Conservation (phyloP, 37 sponge, comb jelly and placozoan genomes). For the Mnemiopsis leidyi region DNA sequence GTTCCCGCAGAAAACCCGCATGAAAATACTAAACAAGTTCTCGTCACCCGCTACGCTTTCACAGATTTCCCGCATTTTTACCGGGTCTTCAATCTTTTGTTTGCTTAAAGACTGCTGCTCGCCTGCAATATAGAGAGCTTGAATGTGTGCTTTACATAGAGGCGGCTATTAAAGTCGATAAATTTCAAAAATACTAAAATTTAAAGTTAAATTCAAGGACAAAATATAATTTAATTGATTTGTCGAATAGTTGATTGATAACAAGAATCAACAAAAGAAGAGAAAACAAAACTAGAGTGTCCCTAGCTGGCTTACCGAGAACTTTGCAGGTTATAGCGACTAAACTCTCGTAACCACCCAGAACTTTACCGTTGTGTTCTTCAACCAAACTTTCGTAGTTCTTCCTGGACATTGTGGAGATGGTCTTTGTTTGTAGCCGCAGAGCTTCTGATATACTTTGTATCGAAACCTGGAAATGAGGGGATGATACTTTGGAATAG, state of each 20-base stretch:
- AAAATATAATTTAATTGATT: too few relatives aligned
- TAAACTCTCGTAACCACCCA: background rate
- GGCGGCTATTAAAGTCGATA: too few relatives aligned
- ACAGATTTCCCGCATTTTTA: constrained; percentile 6
- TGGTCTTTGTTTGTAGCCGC: background rate
- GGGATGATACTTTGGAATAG: too few relatives aligned
- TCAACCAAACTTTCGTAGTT: background rate
- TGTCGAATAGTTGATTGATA: too few relatives aligned
- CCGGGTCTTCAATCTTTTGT: constrained; percentile 30
- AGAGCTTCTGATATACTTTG: constrained; percentile 20
- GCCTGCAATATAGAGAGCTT: too few relatives aligned
- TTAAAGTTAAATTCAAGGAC: too few relatives aligned
- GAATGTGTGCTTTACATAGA: too few relatives aligned
- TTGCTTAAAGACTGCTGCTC: background rate
- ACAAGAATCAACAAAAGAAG: too few relatives aligned
- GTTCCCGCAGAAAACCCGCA: background rate
- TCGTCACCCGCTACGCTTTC: constrained; percentile 26
- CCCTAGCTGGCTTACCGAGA: constrained; percentile 17
- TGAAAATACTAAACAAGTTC: constrained; percentile 33
- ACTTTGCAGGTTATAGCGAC: constrained; percentile 16
- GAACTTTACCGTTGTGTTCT: background rate
- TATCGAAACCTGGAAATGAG: background rate
- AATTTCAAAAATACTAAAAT: too few relatives aligned
- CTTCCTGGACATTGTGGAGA: constrained; percentile 30
- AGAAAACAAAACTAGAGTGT: too few relatives aligned